phyloP scores from a whole-genome alignment of 2,113 vertebrate species.

The Microcebus tavaratra region DNA sequence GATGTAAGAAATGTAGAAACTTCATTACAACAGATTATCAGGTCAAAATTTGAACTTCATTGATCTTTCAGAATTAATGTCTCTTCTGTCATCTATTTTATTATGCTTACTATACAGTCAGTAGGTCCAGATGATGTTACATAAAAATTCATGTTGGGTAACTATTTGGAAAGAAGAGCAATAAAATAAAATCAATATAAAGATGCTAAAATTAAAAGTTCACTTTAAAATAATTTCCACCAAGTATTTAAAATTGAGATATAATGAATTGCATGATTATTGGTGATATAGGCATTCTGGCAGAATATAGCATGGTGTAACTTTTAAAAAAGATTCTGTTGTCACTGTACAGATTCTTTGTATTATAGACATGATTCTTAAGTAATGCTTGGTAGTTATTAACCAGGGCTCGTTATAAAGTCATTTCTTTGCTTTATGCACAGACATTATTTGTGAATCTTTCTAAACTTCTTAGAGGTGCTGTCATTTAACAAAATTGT shows the following conservation, averaged over 20 bases:
- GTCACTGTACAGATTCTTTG: not conserved
- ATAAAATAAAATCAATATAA: not conserved
- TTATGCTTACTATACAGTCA: not conserved
- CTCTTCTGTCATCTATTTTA: not conserved
- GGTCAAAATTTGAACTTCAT: not conserved
- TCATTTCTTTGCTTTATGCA: not conserved
- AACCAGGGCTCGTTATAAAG: not conserved
- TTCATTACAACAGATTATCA: not conserved
- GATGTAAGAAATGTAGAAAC: not conserved
- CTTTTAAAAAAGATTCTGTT: not conserved
- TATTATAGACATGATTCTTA: not conserved
- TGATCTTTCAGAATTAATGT: not conserved
- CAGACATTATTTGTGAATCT: not conserved
- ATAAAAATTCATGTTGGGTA: conserved; percentile 36
- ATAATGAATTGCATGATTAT: not conserved
- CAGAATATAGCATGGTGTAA: not conserved
- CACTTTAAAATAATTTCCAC: not conserved
- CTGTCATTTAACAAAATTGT: not conserved
- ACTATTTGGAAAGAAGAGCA: conserved; percentile 28
- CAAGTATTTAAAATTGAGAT: not conserved
- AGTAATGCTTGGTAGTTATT: not conserved
- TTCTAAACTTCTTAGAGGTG: not conserved
- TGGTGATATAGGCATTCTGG: not conserved
- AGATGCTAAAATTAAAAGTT: not conserved
- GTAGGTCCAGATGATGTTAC: conserved; percentile 1